phyloP scores from a whole-genome alignment of 1,140 invertebrate genomes.

The Ceratina australensis region DNA sequence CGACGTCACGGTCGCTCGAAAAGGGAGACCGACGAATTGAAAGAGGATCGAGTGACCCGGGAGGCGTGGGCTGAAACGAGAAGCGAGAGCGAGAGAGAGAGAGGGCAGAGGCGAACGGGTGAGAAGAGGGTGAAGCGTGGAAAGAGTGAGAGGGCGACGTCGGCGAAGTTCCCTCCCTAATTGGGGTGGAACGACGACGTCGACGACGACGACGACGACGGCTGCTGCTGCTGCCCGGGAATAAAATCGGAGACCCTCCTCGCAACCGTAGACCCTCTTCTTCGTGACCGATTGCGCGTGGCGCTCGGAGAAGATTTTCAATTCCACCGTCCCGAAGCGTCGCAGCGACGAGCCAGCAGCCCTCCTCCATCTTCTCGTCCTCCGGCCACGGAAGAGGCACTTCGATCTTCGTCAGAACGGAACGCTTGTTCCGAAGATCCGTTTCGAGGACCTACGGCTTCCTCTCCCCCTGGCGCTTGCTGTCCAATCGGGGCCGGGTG shows the following conservation, averaged over 20 bases:
- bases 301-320: conserved; percentile 60
- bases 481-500: neutral
- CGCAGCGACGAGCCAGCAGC: too few species aligned
- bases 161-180: conserved; percentile 65
- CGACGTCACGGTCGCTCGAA: conserved; percentile 68
- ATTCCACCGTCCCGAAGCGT: conserved; percentile 41
- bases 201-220: conserved; percentile 37
- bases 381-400: conserved; percentile 45
- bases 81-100: neutral
- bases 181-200: conserved; percentile 63
- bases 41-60: neutral
- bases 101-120: conserved; percentile 13
- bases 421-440: conserved; percentile 40
- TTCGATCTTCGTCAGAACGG: conserved; percentile 36
- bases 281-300: conserved; percentile 67
- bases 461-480: neutral
- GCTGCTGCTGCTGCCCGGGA: conserved; percentile 45
- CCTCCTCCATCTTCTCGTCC: conserved; percentile 1
- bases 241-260: conserved; percentile 64
- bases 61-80: neutral
- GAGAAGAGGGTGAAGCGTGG: conserved; percentile 2
- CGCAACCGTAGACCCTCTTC: conserved; percentile 58
- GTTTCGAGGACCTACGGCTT: neutral
- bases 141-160: conserved; percentile 45
- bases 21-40: conserved; percentile 43